Conservation (phyloP, 2,888 invertebrate genomes). For the Hypomecis punctinalis region DNA sequence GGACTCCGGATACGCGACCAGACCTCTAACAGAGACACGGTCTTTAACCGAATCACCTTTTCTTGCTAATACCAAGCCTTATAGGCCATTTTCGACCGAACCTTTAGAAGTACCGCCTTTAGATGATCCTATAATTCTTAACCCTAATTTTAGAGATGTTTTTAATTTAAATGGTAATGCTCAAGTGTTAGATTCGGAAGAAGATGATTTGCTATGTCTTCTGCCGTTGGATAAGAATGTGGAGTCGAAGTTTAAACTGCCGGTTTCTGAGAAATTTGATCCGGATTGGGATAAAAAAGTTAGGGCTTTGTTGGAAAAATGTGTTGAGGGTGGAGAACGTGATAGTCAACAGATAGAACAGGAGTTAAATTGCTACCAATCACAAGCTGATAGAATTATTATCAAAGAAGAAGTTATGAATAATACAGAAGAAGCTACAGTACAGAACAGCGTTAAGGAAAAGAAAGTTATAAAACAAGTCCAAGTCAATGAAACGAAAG, state of each 20-base stretch:
- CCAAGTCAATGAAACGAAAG: slow-evolving; percentile 52
- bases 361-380: slow-evolving; percentile 15
- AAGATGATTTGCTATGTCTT: slow-evolving; percentile 46
- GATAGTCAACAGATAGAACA: slow-evolving; percentile 13
- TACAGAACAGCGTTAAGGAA: slow-evolving; percentile 37
- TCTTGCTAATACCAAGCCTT: slow-evolving; percentile 59
- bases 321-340: slow-evolving; percentile 4
- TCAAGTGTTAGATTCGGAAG: slow-evolving; percentile 34
- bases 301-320: slow-evolving; percentile 29
- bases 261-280: slow-evolving; percentile 72
- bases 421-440: slow-evolving; percentile 28
- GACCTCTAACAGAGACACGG: slow-evolving; percentile 46
- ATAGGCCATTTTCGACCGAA: slow-evolving; percentile 71
- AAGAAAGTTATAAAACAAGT: slow-evolving; percentile 37
- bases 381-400: background rate
- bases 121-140: slow-evolving; percentile 73
- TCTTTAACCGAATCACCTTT: slow-evolving; percentile 67
- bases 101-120: slow-evolving; percentile 65
- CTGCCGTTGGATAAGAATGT: slow-evolving; percentile 26
- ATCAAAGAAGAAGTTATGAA: slow-evolving; percentile 9
- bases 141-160: slow-evolving; percentile 65
- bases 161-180: slow-evolving; percentile 48
- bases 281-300: slow-evolving; percentile 55
- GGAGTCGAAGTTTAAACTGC: slow-evolving; percentile 66
- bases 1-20: slow-evolving; percentile 30